A percentile compares a stretch with the other conserved stretches of the same genome.
phyloP scores from a whole-genome alignment of 2,888 invertebrate genomes.

The Lapara coniferarum region DNA sequence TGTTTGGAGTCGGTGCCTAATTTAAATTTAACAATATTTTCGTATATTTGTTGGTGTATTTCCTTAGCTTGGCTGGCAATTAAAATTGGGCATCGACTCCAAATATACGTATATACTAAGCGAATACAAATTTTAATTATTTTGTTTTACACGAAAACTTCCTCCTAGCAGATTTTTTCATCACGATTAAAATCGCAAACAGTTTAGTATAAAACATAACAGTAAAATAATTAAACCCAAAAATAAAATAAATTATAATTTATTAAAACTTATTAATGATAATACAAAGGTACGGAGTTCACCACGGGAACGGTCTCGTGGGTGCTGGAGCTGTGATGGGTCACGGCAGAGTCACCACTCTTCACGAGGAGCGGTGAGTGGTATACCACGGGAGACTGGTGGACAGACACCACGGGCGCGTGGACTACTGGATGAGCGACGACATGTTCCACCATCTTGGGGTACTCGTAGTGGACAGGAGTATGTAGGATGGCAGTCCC shows the following conservation, averaged over 20 bases:
- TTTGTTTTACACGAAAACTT: no score
- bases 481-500: conserved; percentile 52
- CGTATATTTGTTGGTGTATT: no score
- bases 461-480: conserved; percentile 37
- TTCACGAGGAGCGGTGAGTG: conserved; percentile 55
- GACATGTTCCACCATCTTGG: conserved; percentile 39
- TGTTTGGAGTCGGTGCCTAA: no score
- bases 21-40: no score
- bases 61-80: no score
- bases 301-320: conserved; percentile 65
- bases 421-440: conserved; percentile 40
- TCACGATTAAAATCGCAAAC: no score
- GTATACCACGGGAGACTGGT: conserved; percentile 52
- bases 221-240: neutral
- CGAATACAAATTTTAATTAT: no score
- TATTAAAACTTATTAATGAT: conserved; percentile 51
- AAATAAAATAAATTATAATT: conserved; percentile 32
- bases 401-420: conserved; percentile 39
- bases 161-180: no score
- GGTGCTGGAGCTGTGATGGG: conserved; percentile 79
- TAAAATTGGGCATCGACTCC: no score
- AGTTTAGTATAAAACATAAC: no score
- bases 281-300: conserved; percentile 50
- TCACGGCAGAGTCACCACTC: conserved; percentile 69
- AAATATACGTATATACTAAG: no score